Evolutionary conservation across 2,113 vertebrate species (phyloP), one percentile per base, ranked within the genome.

Genomic region (Rhabdornis inornatus): DNA sequence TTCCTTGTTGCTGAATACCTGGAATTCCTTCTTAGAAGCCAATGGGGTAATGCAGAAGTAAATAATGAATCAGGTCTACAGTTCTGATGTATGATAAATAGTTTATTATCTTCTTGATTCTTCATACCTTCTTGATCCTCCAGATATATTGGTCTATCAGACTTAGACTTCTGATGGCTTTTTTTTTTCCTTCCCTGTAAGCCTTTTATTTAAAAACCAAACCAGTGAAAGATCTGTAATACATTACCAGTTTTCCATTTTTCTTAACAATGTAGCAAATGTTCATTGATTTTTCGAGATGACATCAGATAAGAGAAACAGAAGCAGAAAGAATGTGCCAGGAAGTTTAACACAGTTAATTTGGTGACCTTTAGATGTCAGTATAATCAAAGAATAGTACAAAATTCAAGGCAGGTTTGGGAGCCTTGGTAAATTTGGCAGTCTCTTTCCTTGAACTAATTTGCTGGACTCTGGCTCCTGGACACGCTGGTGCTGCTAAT

Each of bases 291-390:
- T 90, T 53, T 74, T 18, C 13, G 44, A 68, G 75, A 92, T 77
- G 47, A 60, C 49, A 47, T 71, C 53, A 72, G 71, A 39, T 80
- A 69, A 74, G 39, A 33, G 55, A 33, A 39, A 66, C 25, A 68
- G 52, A 37, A 82, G 85, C 55, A 64, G 60, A 19, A 79, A 21
- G 75, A 23, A 59, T 1, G 20, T 2, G 21, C 53, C 30, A 27
- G 61, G 59, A 56, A 53, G 44, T 45, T 72, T 39, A 49, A 59
- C 59, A 89, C 86, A 87, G 74, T 90, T 87, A 92, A 89, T 90
- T 31, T 33, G 93, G 61, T 95, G 93, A 95, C 95, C 94, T 97
- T 97, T 97, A 95, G 96, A 90, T 95, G 94, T 97, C 96, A 96
- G 61, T 96, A 95, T 96, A 96, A 89, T 89, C 96, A 90, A 94